Base-by-base conservation (phyloP, 2,113 vertebrate species). In the Pygoscelis adeliae region DNA sequence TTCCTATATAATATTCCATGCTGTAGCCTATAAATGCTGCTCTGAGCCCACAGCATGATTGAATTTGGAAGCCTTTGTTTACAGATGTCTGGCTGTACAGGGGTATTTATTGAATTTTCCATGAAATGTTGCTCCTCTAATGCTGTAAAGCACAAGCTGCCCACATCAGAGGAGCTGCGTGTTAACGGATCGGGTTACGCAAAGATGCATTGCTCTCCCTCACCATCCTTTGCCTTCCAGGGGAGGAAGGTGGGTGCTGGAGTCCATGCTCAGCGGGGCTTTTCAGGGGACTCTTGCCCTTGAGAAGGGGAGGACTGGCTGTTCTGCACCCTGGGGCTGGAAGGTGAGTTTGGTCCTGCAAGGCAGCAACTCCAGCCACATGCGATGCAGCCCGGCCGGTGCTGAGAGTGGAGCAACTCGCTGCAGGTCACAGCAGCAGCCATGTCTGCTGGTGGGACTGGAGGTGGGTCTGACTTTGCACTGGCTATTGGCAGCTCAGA, bases 91-190 rank as follows among this genome's bases (percentile, higher is more conserved):
- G 98, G 98, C 98, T 98, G 98, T 98, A 98, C 98, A 98, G 98
- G 98, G 98, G 97, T 98, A 98, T 98, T 99, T 98, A 99, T 99
- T 99, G 98, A 98, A 99, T 99, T 98, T 99, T 98, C 98, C 98
- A 99, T 99, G 98, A 99, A 98, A 98, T 98, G 98, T 98, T 99
- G 98, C 98, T 98, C 98, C 98, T 98, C 98, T 99, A 98, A 99
- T 99, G 98, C 98, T 99, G 98, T 99, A 98, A 99, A 98, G 98
- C 98, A 97, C 97, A 98, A 97, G 98, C 98, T 98, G 98, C 98
- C 98, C 98, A 98, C 98, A 98, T 98, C 98, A 98, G 98, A 98
- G 98, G 97, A 98, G 98, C 97, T 98, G 98, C 87, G 94, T 63
- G 97, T 97, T 98, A 97, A 91, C 81, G 98, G 98, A 98, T 99